Percentiles rank a stretch among this genome's conserved stretches.
Evolutionary conservation across 2,113 vertebrate species (phyloP).

Genomic region (Pseudorhombus dupliciocellatus): DNA sequence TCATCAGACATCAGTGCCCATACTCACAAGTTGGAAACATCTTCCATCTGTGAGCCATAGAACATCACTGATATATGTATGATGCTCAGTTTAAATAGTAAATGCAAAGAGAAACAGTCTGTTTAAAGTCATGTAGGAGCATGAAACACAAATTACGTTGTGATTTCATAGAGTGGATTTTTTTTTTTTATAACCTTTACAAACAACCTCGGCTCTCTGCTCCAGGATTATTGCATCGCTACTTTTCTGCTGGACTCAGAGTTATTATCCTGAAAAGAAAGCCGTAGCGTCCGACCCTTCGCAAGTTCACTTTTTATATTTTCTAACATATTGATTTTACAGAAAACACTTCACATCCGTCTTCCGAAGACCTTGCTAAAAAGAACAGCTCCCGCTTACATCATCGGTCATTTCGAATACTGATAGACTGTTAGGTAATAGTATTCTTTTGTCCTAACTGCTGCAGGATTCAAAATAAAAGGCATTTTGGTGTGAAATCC

Average conservation of each 20-base stretch:
- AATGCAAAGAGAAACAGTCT: too few relatives aligned
- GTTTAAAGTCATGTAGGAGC: too few relatives aligned
- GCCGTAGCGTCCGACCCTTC: not conserved
- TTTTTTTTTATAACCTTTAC: too few relatives aligned
- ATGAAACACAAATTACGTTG: too few relatives aligned
- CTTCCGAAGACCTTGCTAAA: not conserved
- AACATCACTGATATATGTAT: not conserved
- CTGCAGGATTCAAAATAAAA: slow-evolving; percentile 14
- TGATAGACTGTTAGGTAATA: not conserved
- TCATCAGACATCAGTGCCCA: too few relatives aligned
- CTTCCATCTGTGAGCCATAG: not conserved
- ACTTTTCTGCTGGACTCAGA: not conserved
- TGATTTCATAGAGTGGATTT: too few relatives aligned
- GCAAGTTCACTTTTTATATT: not conserved
- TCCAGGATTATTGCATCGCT: too few relatives aligned
- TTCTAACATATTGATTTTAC: not conserved
- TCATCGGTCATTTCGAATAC: not conserved
- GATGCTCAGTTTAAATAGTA: too few relatives aligned
- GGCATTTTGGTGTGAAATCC: slow-evolving; percentile 22
- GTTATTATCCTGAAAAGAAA: not conserved
- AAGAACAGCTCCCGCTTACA: not conserved
- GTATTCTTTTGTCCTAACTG: slow-evolving; percentile 4
- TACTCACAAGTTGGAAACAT: not conserved
- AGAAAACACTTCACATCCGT: not conserved
- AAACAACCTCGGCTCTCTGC: too few relatives aligned